phyloP scores from a whole-genome alignment of 1,140 invertebrate species.

The Sinonovacula constricta region DNA sequence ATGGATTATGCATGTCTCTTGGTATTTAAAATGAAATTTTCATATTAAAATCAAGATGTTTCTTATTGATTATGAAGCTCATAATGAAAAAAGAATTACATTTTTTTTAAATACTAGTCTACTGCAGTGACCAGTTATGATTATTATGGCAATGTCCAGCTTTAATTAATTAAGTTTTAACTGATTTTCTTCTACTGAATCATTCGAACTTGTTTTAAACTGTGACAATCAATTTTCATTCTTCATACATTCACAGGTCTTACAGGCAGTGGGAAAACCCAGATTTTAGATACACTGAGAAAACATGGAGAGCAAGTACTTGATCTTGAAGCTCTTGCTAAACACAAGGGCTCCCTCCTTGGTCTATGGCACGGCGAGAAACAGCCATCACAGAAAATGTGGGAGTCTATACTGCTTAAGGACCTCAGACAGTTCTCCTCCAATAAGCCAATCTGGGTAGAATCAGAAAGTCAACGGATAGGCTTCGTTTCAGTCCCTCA shows the following conservation, averaged over 20 bases:
- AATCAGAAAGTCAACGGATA: slow-evolving; percentile 66
- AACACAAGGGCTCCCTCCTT: slow-evolving; percentile 65
- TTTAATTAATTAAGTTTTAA: too few species aligned
- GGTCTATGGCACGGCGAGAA: slow-evolving; percentile 57
- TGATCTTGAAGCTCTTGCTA: slow-evolving; percentile 63
- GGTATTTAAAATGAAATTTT: too few species aligned
- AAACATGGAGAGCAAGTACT: slow-evolving; percentile 61
- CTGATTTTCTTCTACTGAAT: too few species aligned
- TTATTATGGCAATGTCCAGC: too few species aligned
- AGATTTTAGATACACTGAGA: slow-evolving; percentile 40
- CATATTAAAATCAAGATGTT: too few species aligned
- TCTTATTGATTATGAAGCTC: too few species aligned
- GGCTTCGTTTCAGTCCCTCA: slow-evolving; percentile 55
- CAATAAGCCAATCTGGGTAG: slow-evolving; percentile 60
- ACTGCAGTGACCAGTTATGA: too few species aligned
- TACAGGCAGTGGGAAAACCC: slow-evolving; percentile 66
- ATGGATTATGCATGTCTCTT: too few species aligned
- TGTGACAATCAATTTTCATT: too few species aligned
- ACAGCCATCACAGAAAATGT: slow-evolving; percentile 65
- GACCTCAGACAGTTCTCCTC: slow-evolving; percentile 49
- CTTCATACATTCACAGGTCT: slow-evolving; percentile 54
- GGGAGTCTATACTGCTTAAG: slow-evolving; percentile 52
- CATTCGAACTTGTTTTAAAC: too few species aligned
- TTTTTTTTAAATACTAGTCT: too few species aligned
- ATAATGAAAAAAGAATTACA: too few species aligned